phyloP scores from a whole-genome alignment of 1,140 invertebrate species.

The Pogonomyrmex barbatus region DNA sequence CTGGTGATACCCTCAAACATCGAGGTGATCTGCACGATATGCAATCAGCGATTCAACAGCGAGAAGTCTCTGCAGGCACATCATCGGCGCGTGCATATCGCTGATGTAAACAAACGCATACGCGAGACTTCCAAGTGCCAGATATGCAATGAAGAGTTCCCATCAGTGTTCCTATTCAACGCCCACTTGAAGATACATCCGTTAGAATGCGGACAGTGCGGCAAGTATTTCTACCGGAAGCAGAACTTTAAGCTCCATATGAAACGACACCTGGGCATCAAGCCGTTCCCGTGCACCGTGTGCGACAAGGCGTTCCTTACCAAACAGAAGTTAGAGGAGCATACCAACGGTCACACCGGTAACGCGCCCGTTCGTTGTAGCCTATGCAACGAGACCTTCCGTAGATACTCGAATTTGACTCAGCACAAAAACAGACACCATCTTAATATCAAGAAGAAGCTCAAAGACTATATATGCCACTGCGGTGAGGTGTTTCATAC shows the following conservation, averaged over 20 bases:
- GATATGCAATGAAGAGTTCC: constrained; percentile 88
- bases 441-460: constrained; percentile 88
- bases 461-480: constrained; percentile 92
- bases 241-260: constrained; percentile 91
- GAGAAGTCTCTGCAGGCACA: constrained; percentile 86
- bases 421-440: constrained; percentile 92
- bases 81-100: constrained; percentile 85
- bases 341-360: constrained; percentile 93
- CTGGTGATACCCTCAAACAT: constrained; percentile 74
- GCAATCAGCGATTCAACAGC: constrained; percentile 81
- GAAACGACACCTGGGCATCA: constrained; percentile 92
- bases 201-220: constrained; percentile 92
- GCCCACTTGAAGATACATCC: constrained; percentile 92
- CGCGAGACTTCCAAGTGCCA: constrained; percentile 86
- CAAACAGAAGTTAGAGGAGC: constrained; percentile 91
- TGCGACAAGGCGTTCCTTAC: constrained; percentile 94
- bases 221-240: constrained; percentile 91
- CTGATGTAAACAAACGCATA: constrained; percentile 80
- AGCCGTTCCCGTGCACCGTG: constrained; percentile 91
- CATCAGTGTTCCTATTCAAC: constrained; percentile 88
- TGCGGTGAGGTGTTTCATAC: constrained; percentile 94
- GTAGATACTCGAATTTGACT: constrained; percentile 93
- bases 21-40: constrained; percentile 82
- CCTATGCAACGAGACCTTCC: constrained; percentile 93
- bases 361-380: constrained; percentile 93